Percentiles rank a stretch among this genome's conserved stretches.
Evolutionary conservation across 2,888 invertebrate genomes (phyloP).

Genomic region (Pyrgus malvae): DNA sequence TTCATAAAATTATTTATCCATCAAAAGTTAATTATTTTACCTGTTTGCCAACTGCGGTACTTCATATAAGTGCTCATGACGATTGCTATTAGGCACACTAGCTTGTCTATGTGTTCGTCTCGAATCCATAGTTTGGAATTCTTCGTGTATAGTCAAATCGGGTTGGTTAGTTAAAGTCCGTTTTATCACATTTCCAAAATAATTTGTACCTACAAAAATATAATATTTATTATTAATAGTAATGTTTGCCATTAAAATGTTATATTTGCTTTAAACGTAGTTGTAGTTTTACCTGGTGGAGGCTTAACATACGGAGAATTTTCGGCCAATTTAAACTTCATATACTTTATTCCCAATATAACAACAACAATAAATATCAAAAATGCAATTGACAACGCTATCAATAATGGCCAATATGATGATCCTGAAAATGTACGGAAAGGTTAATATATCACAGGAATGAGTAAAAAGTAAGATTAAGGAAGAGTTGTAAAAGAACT

Average conservation of each 20-base stretch:
- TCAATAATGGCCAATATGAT: conserved; percentile 68
- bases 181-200: conserved; percentile 91
- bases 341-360: conserved; percentile 69
- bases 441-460: no score
- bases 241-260: neutral
- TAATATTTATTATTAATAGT: neutral
- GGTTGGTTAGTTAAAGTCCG: conserved; percentile 90
- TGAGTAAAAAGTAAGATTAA: no score
- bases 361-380: conserved; percentile 70
- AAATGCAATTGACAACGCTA: conserved; percentile 67
- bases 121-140: conserved; percentile 90
- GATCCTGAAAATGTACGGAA: conserved; percentile 56
- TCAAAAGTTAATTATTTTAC: conserved; percentile 44
- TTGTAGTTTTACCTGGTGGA: conserved; percentile 54
- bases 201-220: conserved; percentile 83
- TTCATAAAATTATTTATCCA: neutral
- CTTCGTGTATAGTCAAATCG: conserved; percentile 88
- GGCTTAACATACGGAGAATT: conserved; percentile 71
- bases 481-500: no score
- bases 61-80: conserved; percentile 93
- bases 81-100: conserved; percentile 83
- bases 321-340: conserved; percentile 69
- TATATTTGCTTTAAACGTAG: neutral
- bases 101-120: conserved; percentile 59
- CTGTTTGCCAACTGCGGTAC: conserved; percentile 86